A percentile compares a stretch with the other conserved stretches of the same genome.
These are phyloP conservation scores for Amorpha juglandis DNA, from an alignment of 2,888 invertebrate genomes.

Conservation along the genomic window DNA sequence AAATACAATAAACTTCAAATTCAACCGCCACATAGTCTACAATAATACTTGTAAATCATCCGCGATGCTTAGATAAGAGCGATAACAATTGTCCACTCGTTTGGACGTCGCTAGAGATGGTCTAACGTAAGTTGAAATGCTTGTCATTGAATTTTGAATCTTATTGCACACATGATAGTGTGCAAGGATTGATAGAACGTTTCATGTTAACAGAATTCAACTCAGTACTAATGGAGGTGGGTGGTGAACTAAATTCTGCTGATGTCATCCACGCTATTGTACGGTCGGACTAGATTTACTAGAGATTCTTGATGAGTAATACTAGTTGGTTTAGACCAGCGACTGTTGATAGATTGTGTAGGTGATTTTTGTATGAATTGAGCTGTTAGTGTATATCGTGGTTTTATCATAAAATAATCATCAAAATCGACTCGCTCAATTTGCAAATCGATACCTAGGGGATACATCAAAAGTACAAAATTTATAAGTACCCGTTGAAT, in stretches of 20 bases:
- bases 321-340: slow-evolving; percentile 6
- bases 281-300: slow-evolving; percentile 5
- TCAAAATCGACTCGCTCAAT: no score
- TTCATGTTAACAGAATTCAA: slow-evolving; percentile 26
- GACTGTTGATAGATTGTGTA: not conserved
- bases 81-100: slow-evolving; percentile 38
- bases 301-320: slow-evolving; percentile 39
- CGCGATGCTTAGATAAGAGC: slow-evolving; percentile 19
- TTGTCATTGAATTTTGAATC: not conserved
- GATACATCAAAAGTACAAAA: no score
- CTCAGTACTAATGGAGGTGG: slow-evolving; percentile 63
- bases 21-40: not conserved
- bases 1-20: not conserved
- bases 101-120: slow-evolving; percentile 49
- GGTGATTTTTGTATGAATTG: not conserved
- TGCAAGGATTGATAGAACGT: no score
- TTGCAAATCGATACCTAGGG: no score
- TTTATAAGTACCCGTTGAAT: no score
- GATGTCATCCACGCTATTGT: slow-evolving; percentile 56
- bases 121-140: not conserved
- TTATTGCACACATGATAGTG: not conserved
- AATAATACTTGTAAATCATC: slow-evolving; percentile 12
- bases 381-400: not conserved
- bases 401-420: no score
- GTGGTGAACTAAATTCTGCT: slow-evolving; percentile 66